Evolutionary conservation across 30 jellyfish, hydroid and myxozoan genomes (phyloP), one percentile per base, ranked within the genome.

Genomic region (Sanderia malayensis): DNA sequence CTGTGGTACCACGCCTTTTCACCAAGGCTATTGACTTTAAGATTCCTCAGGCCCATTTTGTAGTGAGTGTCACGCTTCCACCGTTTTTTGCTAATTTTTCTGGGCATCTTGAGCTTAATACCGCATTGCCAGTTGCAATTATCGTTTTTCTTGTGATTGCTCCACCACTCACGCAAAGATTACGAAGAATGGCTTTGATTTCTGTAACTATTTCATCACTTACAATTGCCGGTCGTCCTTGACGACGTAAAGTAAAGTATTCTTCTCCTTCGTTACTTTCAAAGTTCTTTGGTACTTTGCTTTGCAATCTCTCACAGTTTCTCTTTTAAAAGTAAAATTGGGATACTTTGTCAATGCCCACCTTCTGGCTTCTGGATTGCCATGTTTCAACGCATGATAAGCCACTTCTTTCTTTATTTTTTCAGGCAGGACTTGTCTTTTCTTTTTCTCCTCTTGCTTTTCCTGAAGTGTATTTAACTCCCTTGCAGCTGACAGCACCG

Each of bases 331-430:
- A 44, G 74, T 47, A 41, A 70, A 0, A 0, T 70, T 49, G 24
- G 85, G 85, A 41, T 73, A 73, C 80, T 49, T 73, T 32, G 55
- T 52, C 21, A 70, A 49, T 25, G 85, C 81, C 85, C 85, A 73
- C 44, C 80, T 57, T 52, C 85, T 73, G 29, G 85, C 85, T 73
- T 73, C 85, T 17, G 85, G 85, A 47, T 19, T 73, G 57, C 85
- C 85, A 55, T 73, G 10, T 23, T 70, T 70, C 85, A 82, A 73
- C 19, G 85, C 85, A 22, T 55, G 57, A 41, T 26, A 57, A 52
- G 82, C 85, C 20, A 73, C 80, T 26, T 26, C 82, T 23, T 29
- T 73, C 45, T 73, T 47, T 0, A 73, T 29, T 58, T 73, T 73
- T 49, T 73, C 80, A 13, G 70, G 80, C 79, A 73, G n/a, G 45